Percentiles rank a stretch among this genome's conserved stretches.
These are phyloP conservation scores for Spatula clypeata DNA, from an alignment of 2,797 vertebrate species.

Conservation along the genomic window DNA sequence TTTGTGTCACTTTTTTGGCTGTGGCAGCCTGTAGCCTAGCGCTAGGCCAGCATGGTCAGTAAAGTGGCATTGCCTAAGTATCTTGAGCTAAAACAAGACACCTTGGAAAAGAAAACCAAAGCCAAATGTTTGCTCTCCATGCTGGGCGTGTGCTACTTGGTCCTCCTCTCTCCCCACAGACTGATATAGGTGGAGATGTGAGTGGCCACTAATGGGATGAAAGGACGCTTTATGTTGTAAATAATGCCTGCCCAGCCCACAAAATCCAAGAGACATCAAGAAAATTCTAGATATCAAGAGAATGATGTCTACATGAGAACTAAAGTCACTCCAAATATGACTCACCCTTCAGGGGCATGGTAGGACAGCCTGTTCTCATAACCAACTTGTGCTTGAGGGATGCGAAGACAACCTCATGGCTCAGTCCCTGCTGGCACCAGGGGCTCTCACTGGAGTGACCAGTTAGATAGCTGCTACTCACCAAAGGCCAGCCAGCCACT, in stretches of 20 bases:
- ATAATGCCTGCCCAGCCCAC: not conserved
- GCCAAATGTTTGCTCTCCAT: not conserved
- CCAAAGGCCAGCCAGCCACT: rapidly evolving
- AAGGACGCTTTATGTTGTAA: not conserved
- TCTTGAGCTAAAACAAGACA: not conserved
- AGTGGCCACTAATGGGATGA: not conserved
- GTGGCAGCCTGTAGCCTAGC: not conserved
- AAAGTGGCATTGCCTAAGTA: not conserved
- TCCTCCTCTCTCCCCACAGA: not conserved
- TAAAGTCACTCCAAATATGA: not conserved
- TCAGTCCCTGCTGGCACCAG: not conserved
- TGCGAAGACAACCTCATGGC: not conserved
- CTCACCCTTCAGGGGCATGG: rapidly evolving
- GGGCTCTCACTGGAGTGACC: not conserved
- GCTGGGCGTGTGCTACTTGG: not conserved
- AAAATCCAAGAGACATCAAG: not conserved
- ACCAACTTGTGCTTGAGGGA: rapidly evolving
- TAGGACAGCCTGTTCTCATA: not conserved
- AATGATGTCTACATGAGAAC: not conserved
- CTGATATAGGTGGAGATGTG: not conserved
- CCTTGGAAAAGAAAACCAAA: not conserved
- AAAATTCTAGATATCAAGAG: no score
- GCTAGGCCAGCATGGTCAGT: not conserved
- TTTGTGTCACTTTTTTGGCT: not conserved
- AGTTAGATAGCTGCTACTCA: rapidly evolving